phyloP scores from a whole-genome alignment of 2,113 vertebrate genomes.

The Hystrix brachyura region DNA sequence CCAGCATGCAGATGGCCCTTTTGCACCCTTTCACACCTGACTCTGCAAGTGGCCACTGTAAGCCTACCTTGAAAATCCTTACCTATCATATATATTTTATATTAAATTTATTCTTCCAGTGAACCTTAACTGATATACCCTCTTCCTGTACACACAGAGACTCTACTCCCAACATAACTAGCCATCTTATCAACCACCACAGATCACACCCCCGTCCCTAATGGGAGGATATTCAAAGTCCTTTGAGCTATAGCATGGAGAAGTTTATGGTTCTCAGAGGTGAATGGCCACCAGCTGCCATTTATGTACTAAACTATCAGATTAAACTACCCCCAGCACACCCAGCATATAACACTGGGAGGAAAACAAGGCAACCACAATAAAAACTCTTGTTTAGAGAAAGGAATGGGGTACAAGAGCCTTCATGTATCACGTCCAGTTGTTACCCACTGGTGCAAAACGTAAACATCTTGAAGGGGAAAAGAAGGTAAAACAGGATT shows the following conservation, averaged over 20 bases:
- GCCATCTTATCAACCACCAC: not conserved
- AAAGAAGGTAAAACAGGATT: not conserved
- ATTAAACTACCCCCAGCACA: not conserved
- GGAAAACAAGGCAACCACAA: not conserved
- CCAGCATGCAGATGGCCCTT: not conserved
- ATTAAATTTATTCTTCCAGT: not conserved
- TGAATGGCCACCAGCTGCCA: not conserved
- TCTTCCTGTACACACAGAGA: not conserved
- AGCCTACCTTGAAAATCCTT: not conserved
- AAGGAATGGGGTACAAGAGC: not conserved
- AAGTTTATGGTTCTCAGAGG: not conserved
- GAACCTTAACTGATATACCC: not conserved
- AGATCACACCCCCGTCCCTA: no score
- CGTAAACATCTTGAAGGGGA: not conserved
- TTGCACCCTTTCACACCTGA: not conserved
- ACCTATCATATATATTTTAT: not conserved
- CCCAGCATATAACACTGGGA: not conserved
- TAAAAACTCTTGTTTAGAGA: not conserved
- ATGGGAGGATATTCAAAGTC: not conserved
- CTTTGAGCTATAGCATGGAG: not conserved
- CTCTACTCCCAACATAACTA: not conserved
- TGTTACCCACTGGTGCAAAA: not conserved
- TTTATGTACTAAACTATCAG: not conserved
- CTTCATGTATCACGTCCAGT: fast-evolving
- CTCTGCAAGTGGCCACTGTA: not conserved